Evolutionary conservation across 2,888 invertebrate species (phyloP).

Genomic region (Galeruca laticollis): DNA sequence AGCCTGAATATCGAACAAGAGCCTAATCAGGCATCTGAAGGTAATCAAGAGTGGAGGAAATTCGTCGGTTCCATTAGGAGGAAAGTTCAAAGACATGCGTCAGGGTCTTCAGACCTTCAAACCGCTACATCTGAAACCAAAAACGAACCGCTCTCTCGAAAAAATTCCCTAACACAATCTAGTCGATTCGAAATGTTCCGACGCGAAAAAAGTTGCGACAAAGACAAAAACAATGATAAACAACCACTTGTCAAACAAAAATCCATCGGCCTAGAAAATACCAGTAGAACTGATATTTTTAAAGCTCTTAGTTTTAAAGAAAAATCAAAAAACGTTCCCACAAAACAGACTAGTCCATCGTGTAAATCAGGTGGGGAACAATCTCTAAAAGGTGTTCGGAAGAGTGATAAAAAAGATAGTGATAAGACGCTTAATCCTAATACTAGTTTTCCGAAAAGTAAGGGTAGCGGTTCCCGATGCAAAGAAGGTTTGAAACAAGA

Average conservation of each 20-base stretch:
- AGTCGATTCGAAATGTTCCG: conserved; percentile 56
- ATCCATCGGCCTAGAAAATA: conserved; percentile 59
- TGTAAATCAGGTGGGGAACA: conserved; percentile 48
- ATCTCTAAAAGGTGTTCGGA: conserved; percentile 62
- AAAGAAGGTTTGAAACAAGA: conserved; percentile 69
- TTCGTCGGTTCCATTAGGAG: conserved; percentile 67
- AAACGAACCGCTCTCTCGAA: conserved; percentile 59
- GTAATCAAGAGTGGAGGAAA: conserved; percentile 65
- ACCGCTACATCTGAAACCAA: conserved; percentile 51
- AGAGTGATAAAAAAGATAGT: conserved; percentile 61
- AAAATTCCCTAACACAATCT: conserved; percentile 65
- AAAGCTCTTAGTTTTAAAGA: conserved; percentile 61
- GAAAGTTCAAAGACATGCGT: conserved; percentile 65
- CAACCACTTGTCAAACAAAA: conserved; percentile 62
- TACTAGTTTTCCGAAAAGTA: conserved; percentile 58
- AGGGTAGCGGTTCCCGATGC: conserved; percentile 48
- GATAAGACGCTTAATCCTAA: conserved; percentile 58
- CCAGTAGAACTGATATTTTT: conserved; percentile 54
- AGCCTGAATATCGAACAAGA: conserved; percentile 61
- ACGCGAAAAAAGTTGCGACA: conserved; percentile 57
- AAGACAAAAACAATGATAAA: conserved; percentile 59
- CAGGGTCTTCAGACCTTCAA: conserved; percentile 45
- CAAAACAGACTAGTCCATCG: conserved; percentile 56
- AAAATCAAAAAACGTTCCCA: conserved; percentile 59
- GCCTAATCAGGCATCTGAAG: conserved; percentile 49